Evolutionary conservation across 64 coral and sea anemone species (phyloP).

Genomic region (Pocillopora verrucosa): DNA sequence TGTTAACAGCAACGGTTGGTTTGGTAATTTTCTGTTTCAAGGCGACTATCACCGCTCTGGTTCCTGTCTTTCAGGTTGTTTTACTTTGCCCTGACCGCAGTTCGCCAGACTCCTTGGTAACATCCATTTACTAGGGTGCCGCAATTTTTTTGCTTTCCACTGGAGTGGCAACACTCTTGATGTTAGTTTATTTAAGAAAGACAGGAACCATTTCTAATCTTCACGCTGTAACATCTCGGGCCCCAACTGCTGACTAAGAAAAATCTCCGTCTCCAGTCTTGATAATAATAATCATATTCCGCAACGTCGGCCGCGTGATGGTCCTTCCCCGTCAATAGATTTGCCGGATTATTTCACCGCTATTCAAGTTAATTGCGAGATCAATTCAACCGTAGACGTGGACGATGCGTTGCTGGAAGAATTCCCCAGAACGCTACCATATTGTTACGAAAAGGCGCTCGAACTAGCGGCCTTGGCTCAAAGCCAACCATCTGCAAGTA

Average conservation of each 20-base stretch:
- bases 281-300: not conserved
- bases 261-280: not conserved
- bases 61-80: no score
- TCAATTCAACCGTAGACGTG: not conserved
- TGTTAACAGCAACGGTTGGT: no score
- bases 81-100: no score
- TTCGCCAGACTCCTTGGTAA: no score
- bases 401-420: not conserved
- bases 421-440: not conserved
- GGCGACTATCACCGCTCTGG: no score
- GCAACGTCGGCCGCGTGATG: no score
- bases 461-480: not conserved
- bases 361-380: not conserved
- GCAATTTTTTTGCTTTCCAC: no score
- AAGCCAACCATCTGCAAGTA: no score
- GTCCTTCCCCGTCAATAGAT: no score
- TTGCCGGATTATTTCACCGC: slow-evolving; percentile 13
- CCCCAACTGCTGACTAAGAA: not conserved
- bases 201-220: not conserved
- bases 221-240: not conserved
- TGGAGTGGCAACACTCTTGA: no score
- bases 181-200: not conserved
- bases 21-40: no score
- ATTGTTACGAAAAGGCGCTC: not conserved
- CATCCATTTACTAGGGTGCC: no score